phyloP scores from a whole-genome alignment of 2,888 invertebrate genomes.

The Pyrocoelia pectoralis region DNA sequence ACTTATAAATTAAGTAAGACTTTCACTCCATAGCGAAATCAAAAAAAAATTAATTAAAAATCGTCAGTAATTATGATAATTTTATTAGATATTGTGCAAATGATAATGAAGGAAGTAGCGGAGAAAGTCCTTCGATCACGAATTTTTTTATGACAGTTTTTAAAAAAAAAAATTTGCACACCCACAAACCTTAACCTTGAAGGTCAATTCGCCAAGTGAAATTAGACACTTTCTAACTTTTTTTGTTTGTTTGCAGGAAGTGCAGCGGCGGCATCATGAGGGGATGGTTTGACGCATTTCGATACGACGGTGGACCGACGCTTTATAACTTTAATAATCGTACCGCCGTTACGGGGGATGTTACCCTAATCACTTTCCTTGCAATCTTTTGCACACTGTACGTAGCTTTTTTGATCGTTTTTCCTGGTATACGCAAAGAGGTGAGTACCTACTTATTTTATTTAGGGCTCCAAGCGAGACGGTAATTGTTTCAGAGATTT shows the following conservation, averaged over 20 bases:
- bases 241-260: conserved; percentile 22
- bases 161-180: background rate
- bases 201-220: background rate
- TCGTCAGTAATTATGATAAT: too few species aligned
- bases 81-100: too few species aligned
- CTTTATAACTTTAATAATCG: conserved; percentile 94
- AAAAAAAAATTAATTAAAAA: too few species aligned
- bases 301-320: conserved; percentile 95
- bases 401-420: conserved; percentile 93
- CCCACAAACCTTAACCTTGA: background rate
- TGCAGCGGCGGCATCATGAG: conserved; percentile 78
- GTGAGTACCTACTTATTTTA: conserved; percentile 61
- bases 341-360: conserved; percentile 94
- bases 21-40: too few species aligned
- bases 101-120: too few species aligned
- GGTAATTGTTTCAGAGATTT: conserved; percentile 75
- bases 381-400: conserved; percentile 77
- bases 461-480: too few species aligned
- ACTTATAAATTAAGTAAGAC: too few species aligned
- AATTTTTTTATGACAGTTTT: too few species aligned
- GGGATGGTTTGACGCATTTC: conserved; percentile 98
- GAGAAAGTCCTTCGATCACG: too few species aligned
- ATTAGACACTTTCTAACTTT: background rate
- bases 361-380: conserved; percentile 84
- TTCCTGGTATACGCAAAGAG: conserved; percentile 95